A percentile compares a stretch with the other conserved stretches of the same genome.
Evolutionary conservation across 2,113 vertebrate genomes (phyloP).

Genomic region (Gymnorhina tibicen): DNA sequence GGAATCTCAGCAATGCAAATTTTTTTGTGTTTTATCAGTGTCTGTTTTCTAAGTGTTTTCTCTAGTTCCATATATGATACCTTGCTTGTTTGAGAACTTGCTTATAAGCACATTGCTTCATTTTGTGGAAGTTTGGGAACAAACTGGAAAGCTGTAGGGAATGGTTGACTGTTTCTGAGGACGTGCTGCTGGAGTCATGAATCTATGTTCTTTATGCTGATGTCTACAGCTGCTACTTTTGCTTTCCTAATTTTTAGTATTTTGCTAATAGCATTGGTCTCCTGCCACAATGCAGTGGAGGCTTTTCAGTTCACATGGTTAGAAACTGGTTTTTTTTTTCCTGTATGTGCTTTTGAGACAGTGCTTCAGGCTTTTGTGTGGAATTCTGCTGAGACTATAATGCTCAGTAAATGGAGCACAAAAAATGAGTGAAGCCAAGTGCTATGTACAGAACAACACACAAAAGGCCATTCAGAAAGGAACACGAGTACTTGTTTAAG

Average conservation of each 20-base stretch:
- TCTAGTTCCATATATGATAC: background rate
- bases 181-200: accelerated
- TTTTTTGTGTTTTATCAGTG: background rate
- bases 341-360: background rate
- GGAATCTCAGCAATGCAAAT: background rate
- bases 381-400: background rate
- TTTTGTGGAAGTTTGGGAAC: background rate
- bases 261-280: background rate
- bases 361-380: background rate
- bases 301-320: background rate
- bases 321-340: background rate
- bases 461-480: background rate
- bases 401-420: background rate
- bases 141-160: background rate
- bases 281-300: background rate
- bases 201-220: background rate
- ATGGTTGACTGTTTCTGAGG: background rate
- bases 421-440: background rate
- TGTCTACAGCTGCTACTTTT: background rate
- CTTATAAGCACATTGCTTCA: background rate
- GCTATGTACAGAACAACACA: background rate
- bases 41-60: background rate
- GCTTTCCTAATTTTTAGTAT: background rate
- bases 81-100: background rate
- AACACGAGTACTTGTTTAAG: background rate